Conservation (phyloP, 2,113 vertebrate genomes). For the Pseudonaja textilis region DNA sequence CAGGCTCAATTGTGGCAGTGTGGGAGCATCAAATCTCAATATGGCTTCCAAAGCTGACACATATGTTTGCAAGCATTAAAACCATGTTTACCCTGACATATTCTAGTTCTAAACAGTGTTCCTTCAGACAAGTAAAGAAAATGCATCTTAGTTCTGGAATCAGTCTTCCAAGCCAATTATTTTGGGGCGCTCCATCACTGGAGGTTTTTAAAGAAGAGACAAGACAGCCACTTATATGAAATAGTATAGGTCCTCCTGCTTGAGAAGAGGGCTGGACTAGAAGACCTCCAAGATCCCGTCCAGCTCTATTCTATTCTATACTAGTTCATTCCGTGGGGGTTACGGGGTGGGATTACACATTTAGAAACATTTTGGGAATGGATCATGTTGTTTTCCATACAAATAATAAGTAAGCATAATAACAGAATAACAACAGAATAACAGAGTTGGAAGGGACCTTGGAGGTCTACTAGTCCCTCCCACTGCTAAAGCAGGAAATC, state of each 20-base stretch:
- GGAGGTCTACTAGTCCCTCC: not conserved
- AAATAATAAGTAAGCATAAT: not conserved
- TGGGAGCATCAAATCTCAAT: no score
- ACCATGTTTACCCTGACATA: not conserved
- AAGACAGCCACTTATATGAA: no score
- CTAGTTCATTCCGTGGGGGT: not conserved
- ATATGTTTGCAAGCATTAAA: not conserved
- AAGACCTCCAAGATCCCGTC: no score
- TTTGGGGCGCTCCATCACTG: not conserved
- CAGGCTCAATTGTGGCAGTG: no score
- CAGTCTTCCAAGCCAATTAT: not conserved
- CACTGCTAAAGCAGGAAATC: not conserved
- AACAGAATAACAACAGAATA: not conserved
- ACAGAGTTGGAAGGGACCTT: not conserved
- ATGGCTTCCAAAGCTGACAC: not conserved
- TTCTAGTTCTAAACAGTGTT: not conserved
- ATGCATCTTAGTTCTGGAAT: not conserved
- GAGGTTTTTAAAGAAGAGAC: no score
- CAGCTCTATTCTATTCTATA: no score
- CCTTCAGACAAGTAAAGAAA: not conserved
- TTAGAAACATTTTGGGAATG: not conserved
- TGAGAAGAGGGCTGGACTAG: no score
- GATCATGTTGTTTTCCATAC: not conserved
- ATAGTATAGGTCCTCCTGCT: no score
- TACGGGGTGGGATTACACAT: not conserved